Evolutionary conservation across 2,113 vertebrate genomes (phyloP).

Genomic region (Thomomys bottae): DNA sequence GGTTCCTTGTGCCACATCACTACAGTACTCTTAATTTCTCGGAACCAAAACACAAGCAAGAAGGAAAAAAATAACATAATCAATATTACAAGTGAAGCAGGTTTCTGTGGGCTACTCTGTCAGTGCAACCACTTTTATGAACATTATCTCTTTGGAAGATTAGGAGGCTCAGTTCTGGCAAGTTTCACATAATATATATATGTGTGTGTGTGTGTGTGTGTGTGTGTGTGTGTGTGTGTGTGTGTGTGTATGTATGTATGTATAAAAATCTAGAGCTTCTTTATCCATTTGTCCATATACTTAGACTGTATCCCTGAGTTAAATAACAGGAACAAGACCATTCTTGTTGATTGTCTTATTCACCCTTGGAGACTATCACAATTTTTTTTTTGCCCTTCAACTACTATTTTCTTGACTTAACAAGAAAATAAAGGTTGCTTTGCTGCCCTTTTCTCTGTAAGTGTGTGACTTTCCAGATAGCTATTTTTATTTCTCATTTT

Average conservation of each 20-base stretch:
- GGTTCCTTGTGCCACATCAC: not conserved
- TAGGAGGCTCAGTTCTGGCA: not conserved
- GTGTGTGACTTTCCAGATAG: not conserved
- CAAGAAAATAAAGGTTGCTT: slow-evolving; percentile 36
- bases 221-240: too few species aligned
- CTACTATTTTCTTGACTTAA: not conserved
- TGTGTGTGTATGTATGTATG: too few species aligned
- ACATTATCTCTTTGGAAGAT: not conserved
- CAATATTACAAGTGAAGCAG: not conserved
- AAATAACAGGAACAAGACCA: not conserved
- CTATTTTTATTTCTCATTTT: slow-evolving; percentile 45
- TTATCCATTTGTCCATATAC: not conserved
- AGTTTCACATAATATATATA: not conserved
- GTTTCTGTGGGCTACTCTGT: not conserved
- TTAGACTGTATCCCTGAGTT: not conserved
- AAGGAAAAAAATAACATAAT: not conserved
- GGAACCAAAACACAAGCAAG: not conserved
- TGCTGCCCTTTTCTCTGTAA: not conserved
- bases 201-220: too few species aligned
- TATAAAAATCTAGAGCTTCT: not conserved
- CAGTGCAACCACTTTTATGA: not conserved
- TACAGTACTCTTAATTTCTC: not conserved
- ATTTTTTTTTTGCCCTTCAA: not conserved
- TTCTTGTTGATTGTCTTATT: too few species aligned
- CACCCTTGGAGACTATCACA: not conserved